These are phyloP conservation scores for Trididemnum clinides DNA, from an alignment of 23 tunicate species.

Conservation along the genomic window DNA sequence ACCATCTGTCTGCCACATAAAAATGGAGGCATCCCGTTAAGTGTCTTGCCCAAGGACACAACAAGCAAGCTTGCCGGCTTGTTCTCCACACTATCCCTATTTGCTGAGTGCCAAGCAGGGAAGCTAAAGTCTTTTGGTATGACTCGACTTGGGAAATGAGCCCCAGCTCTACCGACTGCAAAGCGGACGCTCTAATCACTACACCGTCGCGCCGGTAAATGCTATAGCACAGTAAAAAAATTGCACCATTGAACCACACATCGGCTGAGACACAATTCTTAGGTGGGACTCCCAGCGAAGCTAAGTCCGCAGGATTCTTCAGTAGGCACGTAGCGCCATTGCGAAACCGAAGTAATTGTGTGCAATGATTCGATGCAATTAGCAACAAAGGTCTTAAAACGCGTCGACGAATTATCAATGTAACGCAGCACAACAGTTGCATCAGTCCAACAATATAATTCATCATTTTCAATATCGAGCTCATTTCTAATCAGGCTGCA, in stretches of 20 bases:
- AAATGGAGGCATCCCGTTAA: no score
- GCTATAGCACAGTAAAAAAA: neutral
- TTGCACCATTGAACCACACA: neutral
- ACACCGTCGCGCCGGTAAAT: no score
- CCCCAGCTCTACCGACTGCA: no score
- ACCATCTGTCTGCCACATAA: no score
- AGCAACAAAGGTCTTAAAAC: neutral
- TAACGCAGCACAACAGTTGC: slow-evolving; percentile 9
- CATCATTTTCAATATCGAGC: neutral
- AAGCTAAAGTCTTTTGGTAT: no score
- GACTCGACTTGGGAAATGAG: no score
- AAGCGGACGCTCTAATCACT: no score
- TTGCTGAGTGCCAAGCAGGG: no score
- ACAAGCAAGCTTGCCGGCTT: no score
- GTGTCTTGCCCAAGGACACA: no score
- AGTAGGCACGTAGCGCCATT: slow-evolving; percentile 17
- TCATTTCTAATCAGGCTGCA: neutral
- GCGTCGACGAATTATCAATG: neutral
- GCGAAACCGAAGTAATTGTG: neutral
- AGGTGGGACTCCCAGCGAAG: neutral
- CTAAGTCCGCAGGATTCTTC: neutral
- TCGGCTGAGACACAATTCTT: neutral
- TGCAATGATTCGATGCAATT: neutral
- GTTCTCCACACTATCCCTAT: no score
- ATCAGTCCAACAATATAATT: slow-evolving; percentile 3